Base-by-base conservation (phyloP, 2,797 vertebrate species). In the Parotocinclus haroldoi region DNA sequence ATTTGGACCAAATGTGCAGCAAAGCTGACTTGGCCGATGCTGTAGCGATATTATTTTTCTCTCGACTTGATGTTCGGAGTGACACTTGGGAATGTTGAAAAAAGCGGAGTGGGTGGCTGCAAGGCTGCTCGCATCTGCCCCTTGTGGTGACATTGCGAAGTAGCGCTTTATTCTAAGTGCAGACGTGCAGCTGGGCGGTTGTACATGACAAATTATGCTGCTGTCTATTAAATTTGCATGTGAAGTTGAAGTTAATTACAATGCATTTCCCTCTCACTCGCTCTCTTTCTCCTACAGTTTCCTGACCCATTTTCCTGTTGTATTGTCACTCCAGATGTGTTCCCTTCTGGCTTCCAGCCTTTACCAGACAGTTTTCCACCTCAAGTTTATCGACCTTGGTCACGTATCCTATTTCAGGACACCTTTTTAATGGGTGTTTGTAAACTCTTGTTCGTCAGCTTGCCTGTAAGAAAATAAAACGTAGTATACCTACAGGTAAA, bases 1-100 rank as follows among this genome's bases (percentile, higher is more conserved):
- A 66, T 68, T 58, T 37, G 52, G 65, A 81, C 70, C 69, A 78
- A 76, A 80, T 71, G 77, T 75, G 67, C 66, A 56, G 71, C 27
- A 16, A 9, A 69, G 58, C 68, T 46, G 63, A 70, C 68, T 48
- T 46, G 71, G 49, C 62, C 18, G 36, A 16, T 16, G 8, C 68
- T 50, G 46, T 17, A 10, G 9, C 38, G 51, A 39, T 54, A 7
- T 14, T 19, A 8, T 11, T 39, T 61, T 10, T 37, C 9, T 27
- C 27, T 27, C 2, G 27, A 27, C 27, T 63, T 3, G 19, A 66
- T 19, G 3, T 42, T 42, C 40, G 10, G 8, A 11, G 40, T 42
- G 40, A n/a, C n/a, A n/a, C n/a, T n/a, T n/a, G n/a, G n/a, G n/a
- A n/a, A n/a, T n/a, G n/a, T n/a, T n/a, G n/a, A n/a, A n/a, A n/a